Conservation (phyloP, 2,113 vertebrate genomes). For the Rallus limicola region DNA sequence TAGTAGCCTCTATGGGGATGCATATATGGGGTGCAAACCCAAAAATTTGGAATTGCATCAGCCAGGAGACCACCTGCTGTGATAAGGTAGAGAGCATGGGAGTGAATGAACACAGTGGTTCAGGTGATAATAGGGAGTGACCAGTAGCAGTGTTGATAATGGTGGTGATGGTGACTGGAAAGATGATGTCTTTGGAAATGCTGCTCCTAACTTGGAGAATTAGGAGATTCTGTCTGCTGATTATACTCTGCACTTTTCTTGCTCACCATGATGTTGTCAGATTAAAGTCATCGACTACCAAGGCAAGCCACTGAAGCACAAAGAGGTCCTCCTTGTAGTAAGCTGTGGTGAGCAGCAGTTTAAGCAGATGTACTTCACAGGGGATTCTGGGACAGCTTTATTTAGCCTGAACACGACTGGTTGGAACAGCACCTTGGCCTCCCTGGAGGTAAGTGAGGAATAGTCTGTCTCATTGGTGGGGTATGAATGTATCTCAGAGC, state of each 20-base stretch:
- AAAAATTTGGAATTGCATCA: background rate
- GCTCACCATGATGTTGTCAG: background rate
- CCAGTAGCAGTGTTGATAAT: background rate
- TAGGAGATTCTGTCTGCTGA: background rate
- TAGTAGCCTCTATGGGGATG: background rate
- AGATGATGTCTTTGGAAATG: background rate
- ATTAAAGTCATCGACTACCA: conserved; percentile 26
- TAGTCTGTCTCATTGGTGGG: background rate
- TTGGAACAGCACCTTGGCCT: conserved; percentile 17
- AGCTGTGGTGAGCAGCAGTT: background rate
- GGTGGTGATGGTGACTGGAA: background rate
- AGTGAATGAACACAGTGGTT: background rate
- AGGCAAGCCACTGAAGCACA: conserved; percentile 31
- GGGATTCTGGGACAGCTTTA: conserved; percentile 8
- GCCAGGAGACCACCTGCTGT: background rate
- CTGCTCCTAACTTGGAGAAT: background rate
- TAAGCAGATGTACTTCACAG: conserved; percentile 31
- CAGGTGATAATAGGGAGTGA: background rate
- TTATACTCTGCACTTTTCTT: background rate
- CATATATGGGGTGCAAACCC: background rate
- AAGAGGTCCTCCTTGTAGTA: background rate
- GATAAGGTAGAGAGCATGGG: background rate
- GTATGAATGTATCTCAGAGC: background rate
- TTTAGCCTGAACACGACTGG: conserved; percentile 44
- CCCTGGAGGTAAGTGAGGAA: conserved; percentile 42